These are phyloP conservation scores for Mormyrops attenuatus DNA, from an alignment of 2,797 vertebrate species.

Conservation along the genomic window DNA sequence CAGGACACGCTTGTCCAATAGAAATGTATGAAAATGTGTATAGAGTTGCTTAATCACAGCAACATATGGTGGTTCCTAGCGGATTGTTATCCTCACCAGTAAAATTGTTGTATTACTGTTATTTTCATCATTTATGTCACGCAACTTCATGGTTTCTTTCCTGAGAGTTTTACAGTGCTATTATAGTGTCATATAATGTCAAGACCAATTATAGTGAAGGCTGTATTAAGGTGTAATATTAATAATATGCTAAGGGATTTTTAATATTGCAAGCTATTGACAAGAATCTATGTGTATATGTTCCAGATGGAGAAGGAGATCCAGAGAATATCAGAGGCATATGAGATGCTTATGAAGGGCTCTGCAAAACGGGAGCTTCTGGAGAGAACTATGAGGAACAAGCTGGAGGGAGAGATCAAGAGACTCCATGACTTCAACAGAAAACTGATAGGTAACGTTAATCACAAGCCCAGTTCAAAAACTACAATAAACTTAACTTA, in stretches of 20 bases:
- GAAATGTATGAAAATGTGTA: neutral
- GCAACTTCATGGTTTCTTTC: neutral
- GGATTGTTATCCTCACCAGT: neutral
- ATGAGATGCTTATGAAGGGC: conserved; percentile 85
- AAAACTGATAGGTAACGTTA: conserved; percentile 78
- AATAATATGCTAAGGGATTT: neutral
- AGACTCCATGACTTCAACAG: conserved; percentile 91
- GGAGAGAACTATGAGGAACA: conserved; percentile 92
- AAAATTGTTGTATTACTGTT: neutral
- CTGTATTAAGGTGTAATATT: neutral
- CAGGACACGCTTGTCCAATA: neutral
- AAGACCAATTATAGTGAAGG: neutral
- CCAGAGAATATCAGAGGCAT: conserved; percentile 86
- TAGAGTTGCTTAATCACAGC: neutral
- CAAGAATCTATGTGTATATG: neutral
- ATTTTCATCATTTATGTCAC: neutral
- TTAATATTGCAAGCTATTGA: neutral
- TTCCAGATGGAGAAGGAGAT: conserved; percentile 86
- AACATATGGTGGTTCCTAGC: neutral
- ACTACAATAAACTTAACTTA: neutral
- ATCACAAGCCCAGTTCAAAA: neutral
- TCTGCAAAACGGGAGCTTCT: conserved; percentile 83
- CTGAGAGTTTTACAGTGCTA: neutral
- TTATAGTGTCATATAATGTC: neutral
- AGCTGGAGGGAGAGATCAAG: conserved; percentile 84